phyloP scores from a whole-genome alignment of 2,113 vertebrate genomes.

The Pelodiscus sinensis region DNA sequence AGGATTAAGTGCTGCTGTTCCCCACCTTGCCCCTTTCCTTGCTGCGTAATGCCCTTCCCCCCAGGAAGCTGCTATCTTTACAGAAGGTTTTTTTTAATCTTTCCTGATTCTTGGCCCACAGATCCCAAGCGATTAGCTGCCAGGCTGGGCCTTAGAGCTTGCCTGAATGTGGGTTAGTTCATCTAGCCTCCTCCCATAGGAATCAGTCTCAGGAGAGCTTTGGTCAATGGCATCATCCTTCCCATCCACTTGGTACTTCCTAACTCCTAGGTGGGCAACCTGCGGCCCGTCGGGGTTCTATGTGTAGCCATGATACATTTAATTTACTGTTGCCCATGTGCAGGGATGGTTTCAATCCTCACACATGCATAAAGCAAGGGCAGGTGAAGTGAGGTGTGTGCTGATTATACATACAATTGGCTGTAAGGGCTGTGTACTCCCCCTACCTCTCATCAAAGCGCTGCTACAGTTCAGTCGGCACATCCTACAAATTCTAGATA shows the following conservation, averaged over 20 bases:
- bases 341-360: no score
- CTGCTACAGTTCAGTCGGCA: no score
- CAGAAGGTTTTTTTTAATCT: constrained; percentile 64
- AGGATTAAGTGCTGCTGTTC: constrained; percentile 47
- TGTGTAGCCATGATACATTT: no score
- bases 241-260: constrained; percentile 76
- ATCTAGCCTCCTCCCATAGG: constrained; percentile 63
- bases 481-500: no score
- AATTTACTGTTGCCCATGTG: no score
- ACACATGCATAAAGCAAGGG: no score
- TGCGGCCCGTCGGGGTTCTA: no score
- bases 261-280: constrained; percentile 64
- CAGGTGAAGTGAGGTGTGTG: no score
- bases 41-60: constrained; percentile 51
- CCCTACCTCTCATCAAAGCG: no score
- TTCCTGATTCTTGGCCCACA: constrained; percentile 60
- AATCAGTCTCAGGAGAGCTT: constrained; percentile 68
- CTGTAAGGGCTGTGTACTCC: no score
- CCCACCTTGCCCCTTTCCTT: not conserved
- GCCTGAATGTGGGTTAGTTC: constrained; percentile 59
- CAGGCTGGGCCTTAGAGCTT: constrained; percentile 57
- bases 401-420: no score
- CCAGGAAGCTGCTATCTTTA: constrained; percentile 67
- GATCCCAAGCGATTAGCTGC: constrained; percentile 76
- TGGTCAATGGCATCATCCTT: constrained; percentile 73